Evolutionary conservation across 2,113 vertebrate species (phyloP), one percentile per base, ranked within the genome.

Genomic region (Hoplias malabaricus): DNA sequence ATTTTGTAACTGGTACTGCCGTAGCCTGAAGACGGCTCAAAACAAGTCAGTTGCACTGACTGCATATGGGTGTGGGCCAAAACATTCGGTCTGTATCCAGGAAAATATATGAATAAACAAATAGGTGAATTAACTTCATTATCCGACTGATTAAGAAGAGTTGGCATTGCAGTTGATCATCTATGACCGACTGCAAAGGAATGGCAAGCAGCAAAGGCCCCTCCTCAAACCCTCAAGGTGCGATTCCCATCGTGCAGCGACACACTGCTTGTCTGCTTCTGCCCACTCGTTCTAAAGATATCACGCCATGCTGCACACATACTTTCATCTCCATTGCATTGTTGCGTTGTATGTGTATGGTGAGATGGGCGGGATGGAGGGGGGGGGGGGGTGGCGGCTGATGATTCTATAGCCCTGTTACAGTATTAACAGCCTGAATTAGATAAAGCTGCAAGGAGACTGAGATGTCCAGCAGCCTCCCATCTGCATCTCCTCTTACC

Each of bases 251-350:
- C 86, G 87, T 77, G 67, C 69, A 70, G 71, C 79, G 40, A 59
- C 46, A 76, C 61, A 82, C 82, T 72, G 74, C 82, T 83, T 68
- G 46, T 83, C 85, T 80, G 78, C 82, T 77, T 78, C 89, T 82
- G 34, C 92, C 90, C 89, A 93, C 90, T 90, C 89, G 83, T 85
- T 91, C 89, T 91, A 91, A 91, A 91, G 89, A 93, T 92, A 92
- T 89, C 89, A 80, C 85, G 82, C 76, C 78, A 84, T 82, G 82
- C 85, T 88, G 75, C 70, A 80, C 74, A 86, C 50, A 69, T 59
- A 53, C 62, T 62, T 69, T 77, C 43, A 70, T 80, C 36, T 63
- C 42, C 23, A 23, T 34, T 40, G 31, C 50, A 67, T 16, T 23
- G 56, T 66, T 29, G 50, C 63, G 53, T 72, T 71, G 59, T 33